Conservation (phyloP, 2,113 vertebrate species). For the Pluvialis apricaria region DNA sequence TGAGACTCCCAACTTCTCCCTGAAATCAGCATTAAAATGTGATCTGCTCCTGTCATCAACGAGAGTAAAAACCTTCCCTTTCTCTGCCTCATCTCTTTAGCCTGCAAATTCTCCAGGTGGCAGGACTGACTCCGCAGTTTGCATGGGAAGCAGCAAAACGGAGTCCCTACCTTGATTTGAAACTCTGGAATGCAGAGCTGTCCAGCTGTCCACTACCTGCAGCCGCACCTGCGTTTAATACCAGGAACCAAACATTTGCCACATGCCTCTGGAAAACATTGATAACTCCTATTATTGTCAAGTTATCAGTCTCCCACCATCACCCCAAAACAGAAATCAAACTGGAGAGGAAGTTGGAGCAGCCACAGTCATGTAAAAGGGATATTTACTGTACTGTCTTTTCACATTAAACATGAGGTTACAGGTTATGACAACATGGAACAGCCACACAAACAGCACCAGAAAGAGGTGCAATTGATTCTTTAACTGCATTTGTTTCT, state of each 20-base stretch:
- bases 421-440: background rate
- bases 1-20: background rate
- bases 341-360: background rate
- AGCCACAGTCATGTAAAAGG: background rate
- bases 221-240: background rate
- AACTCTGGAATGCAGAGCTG: background rate
- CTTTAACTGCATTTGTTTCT: background rate
- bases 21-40: background rate
- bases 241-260: background rate
- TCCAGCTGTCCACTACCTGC: background rate
- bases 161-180: background rate
- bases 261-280: background rate
- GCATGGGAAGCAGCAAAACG: background rate
- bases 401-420: background rate
- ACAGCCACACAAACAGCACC: background rate
- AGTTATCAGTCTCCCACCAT: background rate
- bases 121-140: background rate
- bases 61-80: background rate
- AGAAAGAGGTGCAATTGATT: background rate
- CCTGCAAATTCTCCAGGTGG: background rate
- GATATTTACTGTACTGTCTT: slow-evolving; percentile 2
- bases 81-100: background rate
- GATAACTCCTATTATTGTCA: background rate
- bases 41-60: background rate
- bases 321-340: background rate